These are phyloP conservation scores for Cricetomys ansorgei DNA, from an alignment of 2,113 vertebrate species.

Conservation along the genomic window DNA sequence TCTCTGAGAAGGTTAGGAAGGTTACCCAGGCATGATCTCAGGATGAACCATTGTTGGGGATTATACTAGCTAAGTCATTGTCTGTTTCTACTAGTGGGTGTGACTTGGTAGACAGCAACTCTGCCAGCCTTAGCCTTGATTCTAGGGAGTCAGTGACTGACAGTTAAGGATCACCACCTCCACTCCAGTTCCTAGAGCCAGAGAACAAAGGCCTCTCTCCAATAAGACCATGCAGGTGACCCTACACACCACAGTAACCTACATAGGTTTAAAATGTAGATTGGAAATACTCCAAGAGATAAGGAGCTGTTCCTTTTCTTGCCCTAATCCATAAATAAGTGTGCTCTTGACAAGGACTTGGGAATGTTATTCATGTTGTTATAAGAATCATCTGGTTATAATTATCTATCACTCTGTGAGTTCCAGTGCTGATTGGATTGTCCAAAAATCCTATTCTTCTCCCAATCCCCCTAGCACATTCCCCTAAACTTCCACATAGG, in stretches of 20 bases:
- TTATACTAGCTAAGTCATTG: not conserved
- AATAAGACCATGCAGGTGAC: too few species aligned
- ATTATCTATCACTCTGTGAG: not conserved
- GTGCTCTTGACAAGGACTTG: slow-evolving; percentile 7
- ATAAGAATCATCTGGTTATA: not conserved
- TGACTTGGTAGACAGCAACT: not conserved
- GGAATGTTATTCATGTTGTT: slow-evolving; percentile 19
- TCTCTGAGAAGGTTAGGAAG: not conserved
- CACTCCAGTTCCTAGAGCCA: not conserved
- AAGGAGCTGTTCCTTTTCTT: not conserved
- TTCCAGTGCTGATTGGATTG: not conserved
- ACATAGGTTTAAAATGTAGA: not conserved
- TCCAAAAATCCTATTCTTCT: not conserved
- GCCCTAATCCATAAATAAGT: not conserved
- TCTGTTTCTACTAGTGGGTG: not conserved
- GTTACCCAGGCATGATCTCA: not conserved
- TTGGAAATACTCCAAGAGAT: not conserved
- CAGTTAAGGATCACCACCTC: accelerated
- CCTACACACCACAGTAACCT: not conserved
- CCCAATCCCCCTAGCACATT: not conserved
- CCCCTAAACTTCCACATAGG: not conserved
- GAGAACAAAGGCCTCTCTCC: not conserved
- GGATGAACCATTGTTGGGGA: not conserved
- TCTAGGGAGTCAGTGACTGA: not conserved
- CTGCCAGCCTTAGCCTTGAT: not conserved